Evolutionary conservation across 2,888 invertebrate species (phyloP), one percentile per base, ranked within the genome.

Genomic region (Beris morrisii): DNA sequence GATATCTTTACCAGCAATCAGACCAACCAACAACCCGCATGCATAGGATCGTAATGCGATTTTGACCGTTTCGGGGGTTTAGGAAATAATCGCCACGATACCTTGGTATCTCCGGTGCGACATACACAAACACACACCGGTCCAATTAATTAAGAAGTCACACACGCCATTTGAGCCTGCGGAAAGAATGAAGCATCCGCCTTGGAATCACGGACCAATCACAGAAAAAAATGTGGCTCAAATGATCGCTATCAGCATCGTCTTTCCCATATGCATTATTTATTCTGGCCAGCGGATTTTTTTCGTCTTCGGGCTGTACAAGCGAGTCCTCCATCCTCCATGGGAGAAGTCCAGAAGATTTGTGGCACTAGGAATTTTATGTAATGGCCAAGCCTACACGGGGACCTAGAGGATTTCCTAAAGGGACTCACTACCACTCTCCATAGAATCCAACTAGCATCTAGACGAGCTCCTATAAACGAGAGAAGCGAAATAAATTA

Each of bases 231-330:
- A 64, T 67, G 59, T 67, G 52, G 57, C 61, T 50, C 68, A 54
- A 61, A 56, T 13, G 68, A 68, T 68, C 56, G 32, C 55, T 68
- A 68, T 68, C 68, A 61, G 61, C 43, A 31, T 12, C 45, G 46
- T 52, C 64, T 13, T 68, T 68, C 68, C 68, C 68, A 68, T 65
- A 68, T 61, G 56, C 68, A 68, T 65, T 68, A 68, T 65, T 68
- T 65, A 68, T 65, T 64, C 38, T 59, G 32, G 46, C 31, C 13
- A 59, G 31, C 7, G n/a, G 43, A 22, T n/a, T 38, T 7, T n/a
- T 12, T 13, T 52, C 38, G 61, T 7, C 61, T 61, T 52, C 50
- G 52, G 13, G 38, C 50, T 43, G 31, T 43, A 61, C 61, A 61
- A 61, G 38, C 38, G 38, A 61, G 61, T 61, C 38, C 59, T 52